Evolutionary conservation across 2,888 invertebrate species (phyloP).

Genomic region (Cryptocephalus primarius): DNA sequence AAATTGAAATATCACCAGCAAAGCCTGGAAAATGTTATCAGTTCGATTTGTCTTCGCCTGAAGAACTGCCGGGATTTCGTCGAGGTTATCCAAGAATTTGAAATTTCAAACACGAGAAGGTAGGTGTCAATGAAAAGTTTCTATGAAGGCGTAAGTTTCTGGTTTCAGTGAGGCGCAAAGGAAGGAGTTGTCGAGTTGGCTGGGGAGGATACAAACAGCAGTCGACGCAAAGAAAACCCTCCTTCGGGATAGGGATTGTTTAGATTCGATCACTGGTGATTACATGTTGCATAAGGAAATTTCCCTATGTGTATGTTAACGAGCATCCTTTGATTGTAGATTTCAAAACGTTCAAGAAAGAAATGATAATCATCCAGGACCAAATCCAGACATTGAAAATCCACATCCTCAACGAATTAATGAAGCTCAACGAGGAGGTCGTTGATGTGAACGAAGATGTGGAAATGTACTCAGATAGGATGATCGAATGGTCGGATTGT

Average conservation of each 20-base stretch:
- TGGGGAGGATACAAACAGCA: too few relatives aligned
- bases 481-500: constrained; percentile 24
- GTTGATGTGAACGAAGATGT: constrained; percentile 22
- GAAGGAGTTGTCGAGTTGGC: too few relatives aligned
- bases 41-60: constrained; percentile 16
- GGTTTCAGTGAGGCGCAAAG: too few relatives aligned
- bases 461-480: constrained; percentile 21
- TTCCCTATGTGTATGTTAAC: too few relatives aligned
- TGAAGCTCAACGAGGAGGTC: constrained; percentile 20
- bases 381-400: constrained; percentile 22
- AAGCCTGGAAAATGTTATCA: constrained; percentile 22
- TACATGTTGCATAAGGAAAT: too few relatives aligned
- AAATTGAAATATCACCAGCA: constrained; percentile 23
- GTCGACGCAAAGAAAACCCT: too few relatives aligned
- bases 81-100: too few relatives aligned
- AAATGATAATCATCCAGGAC: constrained; percentile 25
- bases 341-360: constrained; percentile 24
- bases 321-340: constrained; percentile 17
- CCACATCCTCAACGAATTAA: constrained; percentile 15
- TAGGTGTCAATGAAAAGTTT: too few relatives aligned
- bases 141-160: too few relatives aligned
- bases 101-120: too few relatives aligned
- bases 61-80: constrained; percentile 11
- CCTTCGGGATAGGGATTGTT: too few relatives aligned
- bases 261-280: too few relatives aligned